A percentile compares a stretch with the other conserved stretches of the same genome.
These are phyloP conservation scores for Malacoraja senta DNA, from an alignment of 2,797 vertebrate genomes.

Conservation along the genomic window DNA sequence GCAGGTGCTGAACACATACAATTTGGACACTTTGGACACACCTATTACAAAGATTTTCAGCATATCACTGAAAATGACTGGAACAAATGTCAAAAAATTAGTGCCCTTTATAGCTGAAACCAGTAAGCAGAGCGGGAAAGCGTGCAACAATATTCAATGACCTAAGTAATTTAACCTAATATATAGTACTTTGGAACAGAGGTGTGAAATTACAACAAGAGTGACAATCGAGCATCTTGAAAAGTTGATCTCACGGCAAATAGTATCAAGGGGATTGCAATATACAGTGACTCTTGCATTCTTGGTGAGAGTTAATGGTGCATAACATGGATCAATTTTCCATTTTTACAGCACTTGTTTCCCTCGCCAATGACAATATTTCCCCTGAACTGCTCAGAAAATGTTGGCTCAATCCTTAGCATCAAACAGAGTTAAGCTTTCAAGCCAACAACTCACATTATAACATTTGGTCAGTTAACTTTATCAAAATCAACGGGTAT, in stretches of 20 bases:
- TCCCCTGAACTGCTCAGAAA: too few relatives aligned
- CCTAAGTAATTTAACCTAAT: not conserved
- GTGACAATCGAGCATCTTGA: slow-evolving; percentile 9
- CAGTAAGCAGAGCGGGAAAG: not conserved
- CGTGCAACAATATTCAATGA: not conserved
- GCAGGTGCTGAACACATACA: not conserved
- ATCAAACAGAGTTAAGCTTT: not conserved
- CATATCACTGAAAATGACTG: slow-evolving; percentile 4
- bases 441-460: not conserved
- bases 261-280: slow-evolving; percentile 2
- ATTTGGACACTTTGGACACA: slow-evolving; percentile 34
- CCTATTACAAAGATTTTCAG: slow-evolving; percentile 25
- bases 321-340: slow-evolving; percentile 21
- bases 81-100: slow-evolving; percentile 30
- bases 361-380: not conserved
- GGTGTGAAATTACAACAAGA: slow-evolving; percentile 23
- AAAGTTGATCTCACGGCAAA: slow-evolving; percentile 16
- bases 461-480: not conserved
- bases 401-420: not conserved
- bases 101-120: not conserved
- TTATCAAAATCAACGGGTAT: not conserved
- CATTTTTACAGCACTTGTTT: slow-evolving; percentile 32
- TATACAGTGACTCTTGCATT: not conserved
- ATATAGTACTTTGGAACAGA: not conserved
- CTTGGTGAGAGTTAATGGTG: slow-evolving; percentile 25